Conservation (phyloP, 2,888 invertebrate genomes). For the Cyrtodaria siliqua region DNA sequence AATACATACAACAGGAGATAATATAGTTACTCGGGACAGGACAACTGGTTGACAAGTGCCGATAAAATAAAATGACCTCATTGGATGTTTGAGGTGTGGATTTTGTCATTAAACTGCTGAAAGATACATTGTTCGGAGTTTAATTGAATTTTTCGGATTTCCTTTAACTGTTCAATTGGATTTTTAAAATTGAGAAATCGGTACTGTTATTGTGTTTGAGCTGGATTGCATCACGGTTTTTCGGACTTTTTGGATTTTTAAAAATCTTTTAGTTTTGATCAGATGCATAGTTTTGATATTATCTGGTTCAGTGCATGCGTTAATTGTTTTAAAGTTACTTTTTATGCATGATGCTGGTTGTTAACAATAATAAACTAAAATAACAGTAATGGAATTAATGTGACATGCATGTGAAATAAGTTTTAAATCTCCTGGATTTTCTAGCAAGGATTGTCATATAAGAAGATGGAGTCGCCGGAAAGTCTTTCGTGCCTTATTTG, state of each 20-base stretch:
- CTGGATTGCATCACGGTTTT: neutral
- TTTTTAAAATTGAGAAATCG: constrained; percentile 9
- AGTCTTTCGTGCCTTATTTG: constrained; percentile 62
- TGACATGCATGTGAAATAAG: neutral
- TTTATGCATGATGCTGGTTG: no score
- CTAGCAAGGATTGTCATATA: no score
- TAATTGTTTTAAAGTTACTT: no score
- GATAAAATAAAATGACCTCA: constrained; percentile 45
- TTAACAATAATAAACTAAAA: no score
- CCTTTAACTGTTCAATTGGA: constrained; percentile 32
- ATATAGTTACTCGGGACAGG: neutral
- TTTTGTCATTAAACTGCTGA: constrained; percentile 46
- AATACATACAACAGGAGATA: constrained; percentile 38
- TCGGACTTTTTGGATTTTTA: no score
- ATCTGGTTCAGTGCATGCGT: no score
- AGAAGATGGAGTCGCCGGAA: constrained; percentile 57
- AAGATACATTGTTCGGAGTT: constrained; percentile 46
- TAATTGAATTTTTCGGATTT: constrained; percentile 45
- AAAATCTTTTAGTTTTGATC: no score
- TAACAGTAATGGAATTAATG: no score
- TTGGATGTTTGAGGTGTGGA: constrained; percentile 40
- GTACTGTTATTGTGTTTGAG: constrained; percentile 4
- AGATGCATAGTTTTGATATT: no score
- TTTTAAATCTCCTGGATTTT: constrained; percentile 6
- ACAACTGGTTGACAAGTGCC: constrained; percentile 25